phyloP scores from a whole-genome alignment of 2,797 vertebrate genomes.

The Ispidina picta region DNA sequence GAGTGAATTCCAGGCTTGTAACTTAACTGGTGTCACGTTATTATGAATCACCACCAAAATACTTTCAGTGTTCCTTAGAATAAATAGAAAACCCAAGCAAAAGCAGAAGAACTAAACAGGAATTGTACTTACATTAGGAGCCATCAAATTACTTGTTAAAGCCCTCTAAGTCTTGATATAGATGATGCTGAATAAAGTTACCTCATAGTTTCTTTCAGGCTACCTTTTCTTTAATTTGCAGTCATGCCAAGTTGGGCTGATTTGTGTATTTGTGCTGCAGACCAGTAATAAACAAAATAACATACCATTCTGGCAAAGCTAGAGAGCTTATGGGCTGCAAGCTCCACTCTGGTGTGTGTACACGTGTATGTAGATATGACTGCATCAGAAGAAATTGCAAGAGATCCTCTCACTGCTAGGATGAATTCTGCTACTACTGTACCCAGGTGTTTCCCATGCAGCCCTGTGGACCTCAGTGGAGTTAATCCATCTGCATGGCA shows the following conservation, averaged over 20 bases:
- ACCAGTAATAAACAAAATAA: not conserved
- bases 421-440: not conserved
- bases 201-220: not conserved
- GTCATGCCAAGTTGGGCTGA: not conserved
- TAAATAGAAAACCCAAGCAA: conserved; percentile 38
- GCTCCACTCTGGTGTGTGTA: not conserved
- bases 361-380: not conserved
- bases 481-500: not conserved
- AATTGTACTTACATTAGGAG: not conserved
- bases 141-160: not conserved
- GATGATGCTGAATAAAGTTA: not conserved
- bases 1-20: conserved; percentile 22
- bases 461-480: not conserved
- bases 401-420: not conserved
- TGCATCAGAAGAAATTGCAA: not conserved
- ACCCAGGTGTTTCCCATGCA: not conserved
- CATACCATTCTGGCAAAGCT: not conserved
- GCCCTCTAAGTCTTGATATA: not conserved
- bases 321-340: not conserved
- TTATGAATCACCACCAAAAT: conserved; percentile 33
- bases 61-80: conserved; percentile 22
- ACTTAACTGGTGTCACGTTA: conserved; percentile 23
- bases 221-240: conserved; percentile 5
- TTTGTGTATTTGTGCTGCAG: not conserved
- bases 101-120: conserved; percentile 11